Base-by-base conservation (phyloP, 2,113 vertebrate genomes). In the Atherinomorus stipes region DNA sequence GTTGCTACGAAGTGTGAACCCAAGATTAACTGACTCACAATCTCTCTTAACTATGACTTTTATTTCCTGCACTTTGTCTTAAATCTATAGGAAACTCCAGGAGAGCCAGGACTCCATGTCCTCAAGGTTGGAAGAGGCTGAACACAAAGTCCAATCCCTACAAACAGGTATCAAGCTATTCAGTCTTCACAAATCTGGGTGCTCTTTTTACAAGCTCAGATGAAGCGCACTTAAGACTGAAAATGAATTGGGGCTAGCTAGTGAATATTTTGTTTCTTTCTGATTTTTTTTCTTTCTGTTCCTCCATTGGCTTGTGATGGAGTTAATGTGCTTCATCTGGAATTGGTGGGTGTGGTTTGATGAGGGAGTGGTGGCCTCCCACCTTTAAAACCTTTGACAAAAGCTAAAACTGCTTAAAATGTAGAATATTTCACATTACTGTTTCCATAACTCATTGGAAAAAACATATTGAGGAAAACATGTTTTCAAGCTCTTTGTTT, bases 51-150 rank as follows among this genome's bases (percentile, higher is more conserved):
- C 61, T 77, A 51, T 89, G 71, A 83, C 85, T 85, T 66, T 75
- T 85, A 52, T 77, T 84, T 70, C 58, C 56, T 54, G 51, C 38
- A 76, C 16, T 78, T 64, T 67, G 71, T 75, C 67, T 61, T 77
- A 64, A 58, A 85, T 71, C 58, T 57, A 69, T 86, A 99, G 98
- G 90, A 98, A 95, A 90, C 93, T 99, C 78, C 97, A 99, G 87
- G 97, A 99, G 94, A 96, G 93, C 51, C 96, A 98, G 86, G 95
- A 96, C 89, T 97, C 96, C 1, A 96, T 97, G 93, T 94, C 95
- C 87, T 96, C 95, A 7, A 97, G 96, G 92, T 93, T 99, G 93
- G 96, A 98, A 80, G 98, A 99, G 89, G 95, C 97, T 0, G 97
- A 99, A 82, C 95, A 97, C 87, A 98, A 97, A 91, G 93, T 96